Percentiles rank a stretch among this genome's conserved stretches.
These are phyloP conservation scores for Teinopalpus imperialis DNA, from an alignment of 2,888 invertebrate genomes.

Conservation along the genomic window DNA sequence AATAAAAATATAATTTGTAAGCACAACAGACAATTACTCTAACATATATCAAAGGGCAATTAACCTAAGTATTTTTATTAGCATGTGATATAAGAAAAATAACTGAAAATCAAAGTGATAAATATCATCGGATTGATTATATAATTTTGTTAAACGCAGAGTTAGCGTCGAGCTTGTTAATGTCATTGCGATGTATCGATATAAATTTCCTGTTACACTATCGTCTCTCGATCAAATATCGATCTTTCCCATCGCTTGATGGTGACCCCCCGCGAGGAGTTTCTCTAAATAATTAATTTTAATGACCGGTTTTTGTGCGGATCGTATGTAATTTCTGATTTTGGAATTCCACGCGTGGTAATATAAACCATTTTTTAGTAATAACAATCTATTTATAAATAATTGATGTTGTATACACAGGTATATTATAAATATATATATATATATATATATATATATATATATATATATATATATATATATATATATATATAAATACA, in stretches of 20 bases:
- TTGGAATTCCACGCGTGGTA: constrained; percentile 4
- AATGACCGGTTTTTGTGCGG: constrained; percentile 31
- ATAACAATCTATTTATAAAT: no score
- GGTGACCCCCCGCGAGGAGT: constrained; percentile 36
- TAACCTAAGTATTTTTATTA: no score
- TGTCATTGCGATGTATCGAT: constrained; percentile 17
- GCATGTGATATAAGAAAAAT: background rate
- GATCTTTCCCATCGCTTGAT: constrained; percentile 27
- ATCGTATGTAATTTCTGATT: constrained; percentile 8
- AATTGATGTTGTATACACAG: no score
- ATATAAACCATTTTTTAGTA: constrained; percentile 1
- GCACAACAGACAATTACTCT: no score
- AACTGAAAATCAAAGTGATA: constrained; percentile 5
- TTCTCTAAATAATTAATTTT: constrained; percentile 44
- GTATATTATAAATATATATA: no score
- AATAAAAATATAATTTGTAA: no score
- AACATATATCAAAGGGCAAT: no score
- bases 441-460: no score
- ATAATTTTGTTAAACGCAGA: constrained; percentile 21
- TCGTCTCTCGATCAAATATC: constrained; percentile 32
- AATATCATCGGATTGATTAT: constrained; percentile 17
- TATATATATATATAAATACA: no score
- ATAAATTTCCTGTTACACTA: constrained; percentile 28
- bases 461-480: no score
- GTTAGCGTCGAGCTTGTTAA: constrained; percentile 25